Conservation (phyloP, 2,113 vertebrate species). For the Neotoma lepida region DNA sequence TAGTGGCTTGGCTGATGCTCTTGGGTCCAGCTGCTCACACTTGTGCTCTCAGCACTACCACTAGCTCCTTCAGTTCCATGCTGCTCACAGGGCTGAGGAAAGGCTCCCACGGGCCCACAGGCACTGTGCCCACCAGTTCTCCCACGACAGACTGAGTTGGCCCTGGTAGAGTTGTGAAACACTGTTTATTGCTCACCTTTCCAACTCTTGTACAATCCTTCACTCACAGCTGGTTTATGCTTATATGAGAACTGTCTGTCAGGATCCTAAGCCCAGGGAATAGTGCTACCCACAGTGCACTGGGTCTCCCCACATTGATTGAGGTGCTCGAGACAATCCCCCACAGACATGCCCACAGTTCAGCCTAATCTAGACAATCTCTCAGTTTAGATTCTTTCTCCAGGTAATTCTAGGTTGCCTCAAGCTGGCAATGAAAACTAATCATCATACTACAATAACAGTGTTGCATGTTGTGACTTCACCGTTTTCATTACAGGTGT, state of each 20-base stretch:
- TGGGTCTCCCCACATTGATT: background rate
- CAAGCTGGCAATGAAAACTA: background rate
- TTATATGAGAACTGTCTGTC: background rate
- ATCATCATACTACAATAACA: too few relatives aligned
- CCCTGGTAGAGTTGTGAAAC: background rate
- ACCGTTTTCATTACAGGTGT: background rate
- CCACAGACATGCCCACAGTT: background rate
- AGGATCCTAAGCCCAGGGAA: background rate
- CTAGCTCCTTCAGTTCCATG: background rate
- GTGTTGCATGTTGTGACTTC: background rate
- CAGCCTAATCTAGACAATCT: background rate
- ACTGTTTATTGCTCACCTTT: background rate
- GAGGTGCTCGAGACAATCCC: background rate
- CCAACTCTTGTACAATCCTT: background rate
- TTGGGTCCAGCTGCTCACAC: background rate
- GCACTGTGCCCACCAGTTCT: background rate
- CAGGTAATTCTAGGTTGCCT: background rate
- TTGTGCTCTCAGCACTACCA: too few relatives aligned
- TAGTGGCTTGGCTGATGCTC: background rate
- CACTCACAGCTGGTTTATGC: background rate
- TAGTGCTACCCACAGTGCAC: background rate
- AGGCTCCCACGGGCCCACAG: background rate
- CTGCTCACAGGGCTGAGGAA: background rate
- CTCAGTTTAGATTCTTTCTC: background rate
- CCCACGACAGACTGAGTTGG: background rate